Evolutionary conservation across 2,797 vertebrate genomes (phyloP).

Genomic region (Propithecus perrieri): DNA sequence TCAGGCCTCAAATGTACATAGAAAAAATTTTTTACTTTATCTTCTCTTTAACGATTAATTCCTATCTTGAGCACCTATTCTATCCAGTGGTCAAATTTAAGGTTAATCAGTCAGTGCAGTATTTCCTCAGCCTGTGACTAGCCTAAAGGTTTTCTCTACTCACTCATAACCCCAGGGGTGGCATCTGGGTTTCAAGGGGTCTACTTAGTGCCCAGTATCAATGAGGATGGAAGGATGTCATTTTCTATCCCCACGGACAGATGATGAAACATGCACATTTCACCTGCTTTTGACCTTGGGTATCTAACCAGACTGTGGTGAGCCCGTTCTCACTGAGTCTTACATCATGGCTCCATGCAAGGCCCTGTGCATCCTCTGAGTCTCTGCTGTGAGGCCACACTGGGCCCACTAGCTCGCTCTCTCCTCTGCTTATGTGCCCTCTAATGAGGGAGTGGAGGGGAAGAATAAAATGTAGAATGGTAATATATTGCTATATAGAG

Average conservation of each 20-base stretch:
- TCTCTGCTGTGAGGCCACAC: neutral
- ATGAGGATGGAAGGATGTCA: neutral
- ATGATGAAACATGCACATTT: neutral
- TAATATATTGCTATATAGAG: too few species aligned
- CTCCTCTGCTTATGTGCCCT: neutral
- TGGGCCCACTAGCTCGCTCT: neutral
- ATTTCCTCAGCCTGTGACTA: neutral
- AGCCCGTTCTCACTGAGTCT: neutral
- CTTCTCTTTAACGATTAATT: neutral
- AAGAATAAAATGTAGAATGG: too few species aligned
- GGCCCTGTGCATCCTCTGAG: neutral
- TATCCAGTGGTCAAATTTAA: neutral
- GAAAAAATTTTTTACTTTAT: neutral
- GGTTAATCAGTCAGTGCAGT: neutral
- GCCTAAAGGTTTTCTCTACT: neutral
- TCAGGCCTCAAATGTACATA: neutral
- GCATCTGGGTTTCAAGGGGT: neutral
- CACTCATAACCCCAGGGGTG: neutral
- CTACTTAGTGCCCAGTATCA: neutral
- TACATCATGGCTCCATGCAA: neutral
- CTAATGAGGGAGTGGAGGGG: too few species aligned
- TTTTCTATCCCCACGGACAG: neutral
- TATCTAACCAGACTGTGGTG: neutral
- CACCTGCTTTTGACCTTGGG: neutral
- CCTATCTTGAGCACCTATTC: neutral